phyloP scores from a whole-genome alignment of 2,888 invertebrate genomes.

The Tethea ocularis region DNA sequence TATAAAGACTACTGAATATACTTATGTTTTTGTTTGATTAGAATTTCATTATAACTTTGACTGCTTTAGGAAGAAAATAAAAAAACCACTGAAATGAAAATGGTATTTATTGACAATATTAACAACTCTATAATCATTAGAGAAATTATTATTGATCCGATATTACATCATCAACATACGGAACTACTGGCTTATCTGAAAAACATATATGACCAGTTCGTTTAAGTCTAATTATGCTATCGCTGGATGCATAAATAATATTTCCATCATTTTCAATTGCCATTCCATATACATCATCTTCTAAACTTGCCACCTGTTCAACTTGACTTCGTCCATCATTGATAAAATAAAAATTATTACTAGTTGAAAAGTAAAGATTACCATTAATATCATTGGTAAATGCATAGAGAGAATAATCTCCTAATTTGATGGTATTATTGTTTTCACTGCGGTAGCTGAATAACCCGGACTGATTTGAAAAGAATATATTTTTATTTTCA shows the following conservation, averaged over 20 bases:
- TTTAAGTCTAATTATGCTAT: constrained; percentile 2
- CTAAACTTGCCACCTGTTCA: neutral
- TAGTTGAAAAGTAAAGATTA: constrained; percentile 41
- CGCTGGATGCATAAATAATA: neutral
- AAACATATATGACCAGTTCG: neutral
- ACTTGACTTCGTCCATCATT: neutral
- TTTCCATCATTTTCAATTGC: constrained; percentile 2
- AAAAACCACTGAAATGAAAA: neutral
- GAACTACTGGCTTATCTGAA: neutral
- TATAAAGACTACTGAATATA: no score
- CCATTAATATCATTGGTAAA: constrained; percentile 36
- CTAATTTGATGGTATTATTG: neutral
- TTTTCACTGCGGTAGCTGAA: neutral
- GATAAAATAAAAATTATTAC: constrained; percentile 28
- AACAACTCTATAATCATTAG: neutral
- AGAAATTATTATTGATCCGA: neutral
- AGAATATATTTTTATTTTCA: neutral
- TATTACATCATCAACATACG: neutral
- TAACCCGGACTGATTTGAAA: neutral
- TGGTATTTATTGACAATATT: neutral
- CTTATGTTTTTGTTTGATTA: no score
- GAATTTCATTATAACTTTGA: no score
- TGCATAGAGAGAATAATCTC: constrained; percentile 22
- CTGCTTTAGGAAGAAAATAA: no score
- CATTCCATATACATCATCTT: neutral